Conservation (phyloP, 2,113 vertebrate genomes). For the Mohoua ochrocephala region DNA sequence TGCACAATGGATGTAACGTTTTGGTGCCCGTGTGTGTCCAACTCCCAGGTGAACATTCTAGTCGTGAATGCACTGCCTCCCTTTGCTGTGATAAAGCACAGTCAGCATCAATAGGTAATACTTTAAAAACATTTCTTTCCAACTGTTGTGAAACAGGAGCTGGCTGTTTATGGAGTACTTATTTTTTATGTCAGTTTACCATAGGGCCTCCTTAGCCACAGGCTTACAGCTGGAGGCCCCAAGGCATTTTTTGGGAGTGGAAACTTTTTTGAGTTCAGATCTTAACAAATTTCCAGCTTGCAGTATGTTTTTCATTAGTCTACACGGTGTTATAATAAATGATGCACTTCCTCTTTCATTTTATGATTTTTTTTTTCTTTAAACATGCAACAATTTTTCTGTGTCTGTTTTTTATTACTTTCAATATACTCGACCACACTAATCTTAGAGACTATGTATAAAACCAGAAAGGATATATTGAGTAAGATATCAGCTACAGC, state of each 20-base stretch:
- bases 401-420: slow-evolving; percentile 25
- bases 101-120: neutral
- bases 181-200: slow-evolving; percentile 50
- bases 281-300: slow-evolving; percentile 55
- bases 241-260: slow-evolving; percentile 25
- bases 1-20: rapidly evolving
- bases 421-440: neutral
- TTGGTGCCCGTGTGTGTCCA: neutral
- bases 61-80: neutral
- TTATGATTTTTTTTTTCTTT: slow-evolving; percentile 25
- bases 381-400: slow-evolving; percentile 48
- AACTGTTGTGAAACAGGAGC: slow-evolving; percentile 40
- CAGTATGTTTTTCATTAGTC: slow-evolving; percentile 57
- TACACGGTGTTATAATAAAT: slow-evolving; percentile 53
- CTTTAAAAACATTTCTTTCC: neutral
- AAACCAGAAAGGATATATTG: neutral
- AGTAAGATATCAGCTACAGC: neutral
- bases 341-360: slow-evolving; percentile 58
- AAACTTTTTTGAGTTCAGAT: slow-evolving; percentile 36
- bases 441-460: neutral
- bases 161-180: slow-evolving; percentile 30
- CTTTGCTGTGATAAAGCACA: neutral
- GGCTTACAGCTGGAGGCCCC: slow-evolving; percentile 8
- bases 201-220: slow-evolving; percentile 33
- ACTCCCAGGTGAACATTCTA: neutral